Conservation (phyloP, 2,113 vertebrate species). For the Caracal caracal region DNA sequence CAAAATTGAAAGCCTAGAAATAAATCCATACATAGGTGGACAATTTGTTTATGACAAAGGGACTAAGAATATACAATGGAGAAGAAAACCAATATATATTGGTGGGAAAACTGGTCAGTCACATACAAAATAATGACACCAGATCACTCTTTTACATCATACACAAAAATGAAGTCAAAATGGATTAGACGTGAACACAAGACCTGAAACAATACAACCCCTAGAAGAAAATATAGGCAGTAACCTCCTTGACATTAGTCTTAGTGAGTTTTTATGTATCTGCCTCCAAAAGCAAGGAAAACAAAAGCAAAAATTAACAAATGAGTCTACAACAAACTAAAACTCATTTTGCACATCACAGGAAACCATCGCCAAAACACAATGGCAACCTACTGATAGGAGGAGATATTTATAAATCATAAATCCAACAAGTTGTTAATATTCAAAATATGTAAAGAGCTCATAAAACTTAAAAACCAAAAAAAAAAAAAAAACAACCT, state of each 20-base stretch:
- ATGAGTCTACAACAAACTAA: neutral
- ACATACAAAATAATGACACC: neutral
- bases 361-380: neutral
- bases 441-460: neutral
- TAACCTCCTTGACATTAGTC: neutral
- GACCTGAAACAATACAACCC: neutral
- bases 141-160: neutral
- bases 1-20: neutral
- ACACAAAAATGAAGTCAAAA: neutral
- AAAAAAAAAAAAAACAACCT: neutral
- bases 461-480: neutral
- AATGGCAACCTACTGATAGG: neutral
- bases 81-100: neutral
- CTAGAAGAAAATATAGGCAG: neutral
- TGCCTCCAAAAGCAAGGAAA: neutral
- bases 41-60: neutral
- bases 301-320: neutral
- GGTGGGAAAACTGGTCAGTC: neutral
- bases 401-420: neutral
- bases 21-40: too few species aligned
- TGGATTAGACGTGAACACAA: neutral
- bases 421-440: neutral
- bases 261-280: neutral
- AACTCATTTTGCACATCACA: neutral
- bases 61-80: neutral